Percentiles rank a stretch among this genome's conserved stretches.
Conservation (phyloP, 1,140 invertebrate genomes). For the Ladona fulva region DNA sequence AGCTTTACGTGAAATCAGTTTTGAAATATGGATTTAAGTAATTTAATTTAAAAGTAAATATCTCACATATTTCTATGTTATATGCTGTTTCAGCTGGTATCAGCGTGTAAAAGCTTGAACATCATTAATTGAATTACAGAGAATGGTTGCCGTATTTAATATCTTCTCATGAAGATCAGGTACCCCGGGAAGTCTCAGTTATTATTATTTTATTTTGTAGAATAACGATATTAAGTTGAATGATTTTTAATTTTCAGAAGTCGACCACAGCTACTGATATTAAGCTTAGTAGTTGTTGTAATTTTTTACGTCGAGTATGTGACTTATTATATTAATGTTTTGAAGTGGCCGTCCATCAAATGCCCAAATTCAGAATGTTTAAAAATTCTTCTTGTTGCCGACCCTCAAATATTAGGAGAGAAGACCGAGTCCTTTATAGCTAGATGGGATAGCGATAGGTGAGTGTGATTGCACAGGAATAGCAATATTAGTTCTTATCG, state of each 20-base stretch:
- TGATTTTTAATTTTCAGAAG: slow-evolving; percentile 14
- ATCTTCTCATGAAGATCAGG: background rate
- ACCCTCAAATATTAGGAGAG: slow-evolving; percentile 83
- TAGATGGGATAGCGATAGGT: slow-evolving; percentile 78
- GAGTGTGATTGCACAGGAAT: slow-evolving; percentile 22
- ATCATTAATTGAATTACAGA: background rate
- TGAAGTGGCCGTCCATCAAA: slow-evolving; percentile 17
- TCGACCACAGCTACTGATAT: background rate
- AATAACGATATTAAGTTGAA: background rate
- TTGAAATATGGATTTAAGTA: too few relatives aligned
- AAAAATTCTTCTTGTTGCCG: slow-evolving; percentile 74
- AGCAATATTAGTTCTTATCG: background rate
- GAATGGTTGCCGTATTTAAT: background rate
- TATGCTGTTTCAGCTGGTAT: too few relatives aligned
- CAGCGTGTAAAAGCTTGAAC: too few relatives aligned
- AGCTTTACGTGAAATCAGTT: too few relatives aligned
- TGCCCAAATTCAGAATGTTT: slow-evolving; percentile 39
- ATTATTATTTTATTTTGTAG: background rate
- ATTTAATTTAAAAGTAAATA: too few relatives aligned
- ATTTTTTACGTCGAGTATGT: slow-evolving; percentile 24
- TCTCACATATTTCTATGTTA: too few relatives aligned
- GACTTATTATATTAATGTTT: slow-evolving; percentile 20
- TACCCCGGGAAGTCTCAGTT: background rate
- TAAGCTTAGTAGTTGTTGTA: slow-evolving; percentile 14
- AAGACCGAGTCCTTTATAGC: slow-evolving; percentile 51